These are phyloP conservation scores for Oryzias woworae DNA, from an alignment of 2,113 vertebrate genomes.

Conservation along the genomic window DNA sequence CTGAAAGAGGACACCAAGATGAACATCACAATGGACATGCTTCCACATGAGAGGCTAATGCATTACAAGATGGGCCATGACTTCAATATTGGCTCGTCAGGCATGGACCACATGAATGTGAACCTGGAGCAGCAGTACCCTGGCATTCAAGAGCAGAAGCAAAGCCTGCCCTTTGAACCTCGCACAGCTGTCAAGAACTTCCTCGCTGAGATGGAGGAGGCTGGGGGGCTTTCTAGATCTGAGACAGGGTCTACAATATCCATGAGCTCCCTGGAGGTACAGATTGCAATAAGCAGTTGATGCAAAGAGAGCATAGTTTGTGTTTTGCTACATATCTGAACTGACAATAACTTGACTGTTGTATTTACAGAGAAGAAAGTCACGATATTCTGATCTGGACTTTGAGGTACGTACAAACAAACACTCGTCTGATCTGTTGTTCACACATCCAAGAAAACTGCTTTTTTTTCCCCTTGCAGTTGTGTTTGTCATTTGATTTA, in stretches of 20 bases:
- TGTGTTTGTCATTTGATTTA: slow-evolving; percentile 80
- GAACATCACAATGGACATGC: slow-evolving; percentile 92
- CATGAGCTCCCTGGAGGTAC: slow-evolving; percentile 98
- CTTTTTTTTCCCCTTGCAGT: slow-evolving; percentile 64
- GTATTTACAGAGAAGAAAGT: slow-evolving; percentile 95
- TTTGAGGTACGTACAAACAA: slow-evolving; percentile 91
- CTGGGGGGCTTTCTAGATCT: slow-evolving; percentile 89
- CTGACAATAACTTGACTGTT: slow-evolving; percentile 14
- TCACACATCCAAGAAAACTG: slow-evolving; percentile 61
- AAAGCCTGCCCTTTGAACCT: slow-evolving; percentile 94
- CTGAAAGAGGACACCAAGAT: slow-evolving; percentile 95
- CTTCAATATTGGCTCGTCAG: slow-evolving; percentile 88
- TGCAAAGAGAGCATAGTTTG: not conserved
- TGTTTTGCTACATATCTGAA: not conserved
- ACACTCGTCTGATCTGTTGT: slow-evolving; percentile 2
- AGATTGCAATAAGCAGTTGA: slow-evolving; percentile 14
- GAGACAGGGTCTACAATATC: slow-evolving; percentile 98
- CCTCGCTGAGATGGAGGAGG: slow-evolving; percentile 97
- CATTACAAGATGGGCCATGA: slow-evolving; percentile 97
- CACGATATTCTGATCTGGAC: slow-evolving; percentile 98
- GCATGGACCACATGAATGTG: slow-evolving; percentile 93
- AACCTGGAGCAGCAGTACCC: slow-evolving; percentile 89
- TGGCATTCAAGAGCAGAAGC: slow-evolving; percentile 87
- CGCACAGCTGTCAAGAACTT: slow-evolving; percentile 99
- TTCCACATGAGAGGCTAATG: slow-evolving; percentile 93